These are phyloP conservation scores for Sericinus montela DNA, from an alignment of 2,888 invertebrate genomes.

Conservation along the genomic window DNA sequence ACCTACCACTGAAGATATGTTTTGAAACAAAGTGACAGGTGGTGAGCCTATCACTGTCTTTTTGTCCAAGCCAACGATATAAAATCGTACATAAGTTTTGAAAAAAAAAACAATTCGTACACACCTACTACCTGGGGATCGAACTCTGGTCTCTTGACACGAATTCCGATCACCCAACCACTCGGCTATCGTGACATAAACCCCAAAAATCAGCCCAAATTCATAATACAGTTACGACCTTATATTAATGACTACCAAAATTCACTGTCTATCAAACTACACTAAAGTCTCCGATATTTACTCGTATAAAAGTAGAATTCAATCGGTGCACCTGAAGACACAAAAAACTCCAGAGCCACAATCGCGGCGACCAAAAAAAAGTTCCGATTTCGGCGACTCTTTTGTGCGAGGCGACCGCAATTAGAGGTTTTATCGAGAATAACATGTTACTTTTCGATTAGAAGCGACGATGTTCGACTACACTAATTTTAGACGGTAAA, in stretches of 20 bases:
- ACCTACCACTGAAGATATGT: no score
- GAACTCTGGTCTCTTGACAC: no score
- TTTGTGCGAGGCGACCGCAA: constrained; percentile 36
- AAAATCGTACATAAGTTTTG: no score
- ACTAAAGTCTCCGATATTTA: constrained; percentile 35
- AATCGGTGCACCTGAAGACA: constrained; percentile 43
- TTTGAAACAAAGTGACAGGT: no score
- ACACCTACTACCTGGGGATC: no score
- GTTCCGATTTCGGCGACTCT: constrained; percentile 21
- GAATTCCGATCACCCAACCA: no score
- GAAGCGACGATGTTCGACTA: neutral
- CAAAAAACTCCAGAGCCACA: constrained; percentile 39
- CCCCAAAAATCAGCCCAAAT: no score
- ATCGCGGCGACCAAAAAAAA: constrained; percentile 25
- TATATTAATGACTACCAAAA: neutral
- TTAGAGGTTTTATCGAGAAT: constrained; percentile 32
- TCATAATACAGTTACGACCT: neutral
- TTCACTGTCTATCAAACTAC: constrained; percentile 28
- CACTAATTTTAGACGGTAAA: neutral
- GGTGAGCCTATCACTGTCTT: no score
- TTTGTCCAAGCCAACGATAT: no score
- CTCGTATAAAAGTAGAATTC: constrained; percentile 36
- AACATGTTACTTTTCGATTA: constrained; percentile 27
- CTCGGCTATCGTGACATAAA: no score
- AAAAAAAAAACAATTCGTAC: no score